Conservation (phyloP, 2,797 vertebrate species). For the Amblyopsis hoosieri region DNA sequence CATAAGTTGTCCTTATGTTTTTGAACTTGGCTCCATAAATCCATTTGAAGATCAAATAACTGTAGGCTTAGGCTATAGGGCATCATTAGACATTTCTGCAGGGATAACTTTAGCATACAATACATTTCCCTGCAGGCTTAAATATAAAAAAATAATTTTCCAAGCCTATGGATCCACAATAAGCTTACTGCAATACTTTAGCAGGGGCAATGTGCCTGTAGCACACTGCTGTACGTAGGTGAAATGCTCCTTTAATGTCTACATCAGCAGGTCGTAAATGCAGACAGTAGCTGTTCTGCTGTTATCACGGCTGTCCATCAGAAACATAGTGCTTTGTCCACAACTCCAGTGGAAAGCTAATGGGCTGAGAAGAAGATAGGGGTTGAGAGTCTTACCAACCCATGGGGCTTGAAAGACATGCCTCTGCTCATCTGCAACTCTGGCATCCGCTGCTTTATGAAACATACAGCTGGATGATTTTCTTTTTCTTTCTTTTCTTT, state of each 20-base stretch:
- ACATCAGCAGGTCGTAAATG: constrained; percentile 54
- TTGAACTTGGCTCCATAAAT: too few relatives aligned
- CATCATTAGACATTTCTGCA: too few relatives aligned
- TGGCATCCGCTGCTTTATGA: too few relatives aligned
- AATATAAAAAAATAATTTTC: too few relatives aligned
- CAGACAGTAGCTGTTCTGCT: constrained; percentile 27
- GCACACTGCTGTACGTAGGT: constrained; percentile 28
- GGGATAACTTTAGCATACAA: too few relatives aligned
- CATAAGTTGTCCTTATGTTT: too few relatives aligned
- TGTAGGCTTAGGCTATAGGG: too few relatives aligned
- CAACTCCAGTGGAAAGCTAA: constrained; percentile 10
- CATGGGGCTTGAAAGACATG: not conserved
- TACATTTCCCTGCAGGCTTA: too few relatives aligned
- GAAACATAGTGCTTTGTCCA: constrained; percentile 12
- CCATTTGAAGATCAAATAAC: too few relatives aligned
- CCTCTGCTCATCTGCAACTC: not conserved
- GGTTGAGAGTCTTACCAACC: constrained; percentile 4
- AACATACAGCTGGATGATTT: not conserved
- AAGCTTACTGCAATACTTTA: too few relatives aligned
- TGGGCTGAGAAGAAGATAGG: constrained; percentile 4
- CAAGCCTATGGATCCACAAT: too few relatives aligned
- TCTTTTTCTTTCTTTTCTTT: not conserved
- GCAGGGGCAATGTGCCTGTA: too few relatives aligned
- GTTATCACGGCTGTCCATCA: constrained; percentile 25
- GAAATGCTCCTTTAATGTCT: constrained; percentile 46